Evolutionary conservation across 2,113 vertebrate genomes (phyloP).

Genomic region (Melanerpes formicivorus): DNA sequence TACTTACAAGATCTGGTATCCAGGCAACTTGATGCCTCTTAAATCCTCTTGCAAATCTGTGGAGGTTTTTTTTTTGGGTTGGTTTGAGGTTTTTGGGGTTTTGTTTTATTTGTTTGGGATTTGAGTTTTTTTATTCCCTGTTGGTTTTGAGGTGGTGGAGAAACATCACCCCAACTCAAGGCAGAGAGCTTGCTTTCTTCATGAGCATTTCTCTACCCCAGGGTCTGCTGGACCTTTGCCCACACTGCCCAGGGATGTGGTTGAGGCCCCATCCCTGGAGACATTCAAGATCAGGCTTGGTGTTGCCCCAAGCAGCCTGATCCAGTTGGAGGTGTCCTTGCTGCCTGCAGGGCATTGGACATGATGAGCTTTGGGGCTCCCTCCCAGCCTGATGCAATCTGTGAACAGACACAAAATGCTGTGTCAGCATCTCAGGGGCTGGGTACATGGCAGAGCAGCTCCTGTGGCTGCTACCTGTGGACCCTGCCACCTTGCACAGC

Average conservation of each 20-base stretch:
- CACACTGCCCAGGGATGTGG: too few relatives aligned
- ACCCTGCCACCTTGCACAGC: not conserved
- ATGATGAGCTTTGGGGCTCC: too few relatives aligned
- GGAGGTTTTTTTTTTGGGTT: too few relatives aligned
- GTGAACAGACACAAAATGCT: rapidly evolving
- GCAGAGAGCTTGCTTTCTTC: not conserved
- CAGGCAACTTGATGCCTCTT: conserved; percentile 74
- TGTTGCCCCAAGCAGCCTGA: too few relatives aligned
- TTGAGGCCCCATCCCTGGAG: too few relatives aligned
- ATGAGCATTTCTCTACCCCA: not conserved
- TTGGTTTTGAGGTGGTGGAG: not conserved
- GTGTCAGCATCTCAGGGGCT: not conserved
- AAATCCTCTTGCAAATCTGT: conserved; percentile 43
- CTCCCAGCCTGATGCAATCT: too few relatives aligned
- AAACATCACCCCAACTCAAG: not conserved
- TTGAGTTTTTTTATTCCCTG: not conserved
- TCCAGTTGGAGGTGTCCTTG: too few relatives aligned
- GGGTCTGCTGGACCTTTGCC: not conserved
- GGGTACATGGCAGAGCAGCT: not conserved
- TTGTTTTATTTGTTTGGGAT: too few relatives aligned
- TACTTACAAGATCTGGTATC: conserved; percentile 74
- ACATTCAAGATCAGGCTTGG: too few relatives aligned
- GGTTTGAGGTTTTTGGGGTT: not conserved
- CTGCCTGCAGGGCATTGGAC: too few relatives aligned
- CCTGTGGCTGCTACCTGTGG: not conserved